Percentiles rank a stretch among this genome's conserved stretches.
phyloP scores from a whole-genome alignment of 2,888 invertebrate genomes.

The Drosophila incognita region DNA sequence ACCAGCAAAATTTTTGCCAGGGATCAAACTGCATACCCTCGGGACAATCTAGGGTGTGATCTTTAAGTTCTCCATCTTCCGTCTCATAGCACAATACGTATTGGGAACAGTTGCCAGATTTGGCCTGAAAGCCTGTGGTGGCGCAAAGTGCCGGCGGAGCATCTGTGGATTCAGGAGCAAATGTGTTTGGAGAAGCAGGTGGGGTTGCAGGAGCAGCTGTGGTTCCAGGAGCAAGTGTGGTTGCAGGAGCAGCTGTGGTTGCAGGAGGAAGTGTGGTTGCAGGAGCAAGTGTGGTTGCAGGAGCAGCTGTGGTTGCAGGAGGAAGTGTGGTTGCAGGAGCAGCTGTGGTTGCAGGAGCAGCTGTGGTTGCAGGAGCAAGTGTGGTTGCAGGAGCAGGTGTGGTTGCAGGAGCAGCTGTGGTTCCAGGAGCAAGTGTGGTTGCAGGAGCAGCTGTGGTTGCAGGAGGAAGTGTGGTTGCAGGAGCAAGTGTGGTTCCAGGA shows the following conservation, averaged over 20 bases:
- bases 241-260: background rate
- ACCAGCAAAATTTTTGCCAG: constrained; percentile 43
- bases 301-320: too few relatives aligned
- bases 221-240: rapidly evolving
- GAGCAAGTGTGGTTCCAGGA: too few relatives aligned
- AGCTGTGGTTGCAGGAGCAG: background rate
- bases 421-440: rapidly evolving
- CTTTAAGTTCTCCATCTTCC: background rate
- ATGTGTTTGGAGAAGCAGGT: too few relatives aligned
- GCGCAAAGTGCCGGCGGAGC: constrained; percentile 47
- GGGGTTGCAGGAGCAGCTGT: too few relatives aligned
- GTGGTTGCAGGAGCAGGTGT: too few relatives aligned
- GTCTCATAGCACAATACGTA: constrained; percentile 62
- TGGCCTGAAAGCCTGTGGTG: constrained; percentile 64
- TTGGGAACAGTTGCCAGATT: constrained; percentile 51
- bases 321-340: too few relatives aligned
- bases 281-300: too few relatives aligned
- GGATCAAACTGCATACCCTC: constrained; percentile 64
- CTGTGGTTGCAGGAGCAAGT: too few relatives aligned
- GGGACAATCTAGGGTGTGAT: constrained; percentile 55
- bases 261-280: too few relatives aligned
- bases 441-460: background rate
- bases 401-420: too few relatives aligned
- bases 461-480: background rate
- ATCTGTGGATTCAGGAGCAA: background rate